Percentiles rank a stretch among this genome's conserved stretches.
These are phyloP conservation scores for Metaphire vulgaris DNA, from an alignment of 1,140 invertebrate species.

Conservation along the genomic window DNA sequence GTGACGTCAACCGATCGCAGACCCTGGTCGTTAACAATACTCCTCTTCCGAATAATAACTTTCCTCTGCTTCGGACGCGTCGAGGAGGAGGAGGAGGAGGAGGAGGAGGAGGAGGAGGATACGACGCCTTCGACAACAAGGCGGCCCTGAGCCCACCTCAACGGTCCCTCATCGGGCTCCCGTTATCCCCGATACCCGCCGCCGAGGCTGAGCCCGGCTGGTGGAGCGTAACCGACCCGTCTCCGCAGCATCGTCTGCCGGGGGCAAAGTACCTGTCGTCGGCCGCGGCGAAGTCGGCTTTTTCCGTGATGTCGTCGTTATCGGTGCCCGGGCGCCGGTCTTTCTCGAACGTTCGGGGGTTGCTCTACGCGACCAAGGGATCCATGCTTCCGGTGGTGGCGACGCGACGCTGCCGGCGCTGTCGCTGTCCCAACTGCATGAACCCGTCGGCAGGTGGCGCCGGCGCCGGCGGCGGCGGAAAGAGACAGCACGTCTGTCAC, in stretches of 20 bases:
- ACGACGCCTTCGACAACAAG: too few species aligned
- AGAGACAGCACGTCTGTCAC: constrained; percentile 94
- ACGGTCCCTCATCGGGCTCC: not conserved
- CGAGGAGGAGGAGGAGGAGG: too few species aligned
- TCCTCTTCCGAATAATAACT: too few species aligned
- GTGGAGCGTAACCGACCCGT: not conserved
- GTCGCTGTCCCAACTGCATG: constrained; percentile 50
- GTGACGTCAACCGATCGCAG: too few species aligned
- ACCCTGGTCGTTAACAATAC: too few species aligned
- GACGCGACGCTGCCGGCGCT: constrained; percentile 42
- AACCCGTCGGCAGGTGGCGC: constrained; percentile 24
- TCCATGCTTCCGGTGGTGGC: constrained; percentile 18
- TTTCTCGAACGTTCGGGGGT: not conserved
- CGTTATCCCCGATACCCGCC: not conserved
- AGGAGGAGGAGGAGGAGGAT: too few species aligned
- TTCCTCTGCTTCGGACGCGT: too few species aligned
- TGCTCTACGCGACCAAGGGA: not conserved
- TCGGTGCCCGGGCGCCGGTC: too few species aligned
- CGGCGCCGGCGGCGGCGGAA: constrained; percentile 41
- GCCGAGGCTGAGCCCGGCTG: not conserved
- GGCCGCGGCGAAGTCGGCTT: not conserved
- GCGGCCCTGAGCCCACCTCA: too few species aligned
- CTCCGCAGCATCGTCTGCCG: too few species aligned
- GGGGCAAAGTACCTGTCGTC: not conserved
- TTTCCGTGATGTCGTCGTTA: not conserved